These are phyloP conservation scores for Acropora yongei DNA, from an alignment of 64 coral and sea anemone genomes.

Conservation along the genomic window DNA sequence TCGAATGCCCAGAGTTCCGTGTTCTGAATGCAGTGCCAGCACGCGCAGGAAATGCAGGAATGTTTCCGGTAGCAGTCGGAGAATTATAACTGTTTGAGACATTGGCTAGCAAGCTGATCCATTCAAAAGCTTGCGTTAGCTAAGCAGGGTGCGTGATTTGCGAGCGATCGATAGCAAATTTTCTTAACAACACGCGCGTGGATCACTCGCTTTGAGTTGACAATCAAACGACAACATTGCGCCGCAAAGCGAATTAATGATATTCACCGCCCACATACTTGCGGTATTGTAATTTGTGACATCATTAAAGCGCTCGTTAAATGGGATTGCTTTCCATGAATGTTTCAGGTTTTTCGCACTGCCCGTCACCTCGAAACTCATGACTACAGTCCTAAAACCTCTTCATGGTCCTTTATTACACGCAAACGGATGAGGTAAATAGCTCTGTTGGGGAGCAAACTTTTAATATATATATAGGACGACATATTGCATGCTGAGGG, in stretches of 20 bases:
- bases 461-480: slow-evolving; percentile 45
- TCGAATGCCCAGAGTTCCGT: slow-evolving; percentile 83
- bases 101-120: slow-evolving; percentile 89
- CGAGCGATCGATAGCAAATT: slow-evolving; percentile 20
- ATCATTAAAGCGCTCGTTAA: slow-evolving; percentile 34
- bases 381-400: background rate
- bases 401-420: background rate
- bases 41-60: slow-evolving; percentile 95
- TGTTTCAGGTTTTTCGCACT: background rate
- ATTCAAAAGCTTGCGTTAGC: slow-evolving; percentile 42
- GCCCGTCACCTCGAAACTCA: background rate
- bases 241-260: slow-evolving; percentile 41
- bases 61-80: slow-evolving; percentile 75
- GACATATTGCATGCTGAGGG: slow-evolving; percentile 63
- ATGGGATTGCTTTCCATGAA: background rate
- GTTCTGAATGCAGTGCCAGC: slow-evolving; percentile 79
- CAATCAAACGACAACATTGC: slow-evolving; percentile 23
- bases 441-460: background rate
- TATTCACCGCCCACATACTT: slow-evolving; percentile 58
- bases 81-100: slow-evolving; percentile 86
- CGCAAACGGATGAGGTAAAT: background rate
- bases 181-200: slow-evolving; percentile 14
- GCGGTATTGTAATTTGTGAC: slow-evolving; percentile 62
- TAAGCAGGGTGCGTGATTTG: slow-evolving; percentile 1
- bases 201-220: slow-evolving; percentile 48